These are phyloP conservation scores for Enhydra lutris DNA, from an alignment of 2,113 vertebrate genomes.

Conservation along the genomic window DNA sequence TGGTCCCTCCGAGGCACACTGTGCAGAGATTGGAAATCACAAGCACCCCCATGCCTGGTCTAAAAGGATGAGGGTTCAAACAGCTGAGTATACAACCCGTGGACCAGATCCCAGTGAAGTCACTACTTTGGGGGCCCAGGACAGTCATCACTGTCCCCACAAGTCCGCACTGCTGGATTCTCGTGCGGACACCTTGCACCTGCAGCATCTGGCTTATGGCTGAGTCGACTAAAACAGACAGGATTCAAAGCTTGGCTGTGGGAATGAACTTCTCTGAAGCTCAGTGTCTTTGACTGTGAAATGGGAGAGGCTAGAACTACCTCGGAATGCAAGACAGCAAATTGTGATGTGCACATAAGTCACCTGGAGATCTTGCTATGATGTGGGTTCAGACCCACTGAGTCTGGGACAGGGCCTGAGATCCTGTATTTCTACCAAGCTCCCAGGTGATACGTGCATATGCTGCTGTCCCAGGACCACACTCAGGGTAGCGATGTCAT, in stretches of 20 bases:
- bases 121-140: conserved; percentile 4
- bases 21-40: neutral
- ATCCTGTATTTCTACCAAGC: neutral
- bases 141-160: conserved; percentile 58
- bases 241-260: neutral
- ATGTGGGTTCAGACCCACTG: neutral
- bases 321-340: neutral
- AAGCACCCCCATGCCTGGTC: neutral
- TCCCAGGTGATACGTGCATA: neutral
- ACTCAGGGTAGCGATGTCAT: neutral
- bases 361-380: neutral
- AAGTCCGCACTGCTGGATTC: conserved; percentile 41
- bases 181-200: neutral
- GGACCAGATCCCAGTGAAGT: conserved; percentile 53
- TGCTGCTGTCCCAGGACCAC: neutral
- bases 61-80: conserved; percentile 20
- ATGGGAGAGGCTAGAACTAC: neutral
- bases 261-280: neutral
- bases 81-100: conserved; percentile 30
- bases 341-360: neutral
- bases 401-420: neutral
- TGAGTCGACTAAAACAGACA: neutral
- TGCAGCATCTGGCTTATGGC: conserved; percentile 11
- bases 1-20: neutral
- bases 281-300: conserved; percentile 1